Evolutionary conservation across 2,888 invertebrate species (phyloP).

Genomic region (Drosophila affinis): DNA sequence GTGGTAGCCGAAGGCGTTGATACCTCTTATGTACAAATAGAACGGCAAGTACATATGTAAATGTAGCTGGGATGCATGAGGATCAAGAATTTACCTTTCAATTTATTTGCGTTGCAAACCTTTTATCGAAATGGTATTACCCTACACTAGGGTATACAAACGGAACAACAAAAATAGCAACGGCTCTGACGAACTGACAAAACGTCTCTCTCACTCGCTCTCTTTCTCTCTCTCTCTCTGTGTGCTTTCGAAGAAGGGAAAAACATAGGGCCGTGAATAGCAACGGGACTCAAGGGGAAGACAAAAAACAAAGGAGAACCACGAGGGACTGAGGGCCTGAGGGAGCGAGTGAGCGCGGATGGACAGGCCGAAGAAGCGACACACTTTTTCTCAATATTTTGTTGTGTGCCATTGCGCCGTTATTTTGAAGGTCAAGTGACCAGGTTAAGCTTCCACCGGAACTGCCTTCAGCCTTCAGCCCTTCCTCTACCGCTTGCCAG

Average conservation of each 20-base stretch:
- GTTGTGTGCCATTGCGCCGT: slow-evolving; percentile 58
- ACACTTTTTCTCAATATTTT: slow-evolving; percentile 56
- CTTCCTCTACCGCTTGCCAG: slow-evolving; percentile 3
- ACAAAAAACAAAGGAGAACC: slow-evolving; percentile 32
- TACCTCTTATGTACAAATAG: neutral
- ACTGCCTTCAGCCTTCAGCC: slow-evolving; percentile 18
- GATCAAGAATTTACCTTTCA: too few relatives aligned
- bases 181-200: slow-evolving; percentile 33
- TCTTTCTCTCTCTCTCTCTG: neutral
- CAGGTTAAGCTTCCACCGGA: slow-evolving; percentile 47
- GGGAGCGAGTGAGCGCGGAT: slow-evolving; percentile 19
- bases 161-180: slow-evolving; percentile 26
- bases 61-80: neutral
- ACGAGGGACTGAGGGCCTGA: slow-evolving; percentile 43
- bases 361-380: slow-evolving; percentile 49
- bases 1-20: neutral
- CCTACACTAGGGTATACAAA: neutral
- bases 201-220: slow-evolving; percentile 12
- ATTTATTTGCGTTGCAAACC: too few relatives aligned
- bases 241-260: slow-evolving; percentile 3
- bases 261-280: slow-evolving; percentile 27
- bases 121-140: neutral
- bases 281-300: slow-evolving; percentile 45
- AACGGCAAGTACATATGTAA: neutral
- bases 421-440: slow-evolving; percentile 70